phyloP scores from a whole-genome alignment of 2,797 vertebrate species.

The Neosilurus mollespiculum region DNA sequence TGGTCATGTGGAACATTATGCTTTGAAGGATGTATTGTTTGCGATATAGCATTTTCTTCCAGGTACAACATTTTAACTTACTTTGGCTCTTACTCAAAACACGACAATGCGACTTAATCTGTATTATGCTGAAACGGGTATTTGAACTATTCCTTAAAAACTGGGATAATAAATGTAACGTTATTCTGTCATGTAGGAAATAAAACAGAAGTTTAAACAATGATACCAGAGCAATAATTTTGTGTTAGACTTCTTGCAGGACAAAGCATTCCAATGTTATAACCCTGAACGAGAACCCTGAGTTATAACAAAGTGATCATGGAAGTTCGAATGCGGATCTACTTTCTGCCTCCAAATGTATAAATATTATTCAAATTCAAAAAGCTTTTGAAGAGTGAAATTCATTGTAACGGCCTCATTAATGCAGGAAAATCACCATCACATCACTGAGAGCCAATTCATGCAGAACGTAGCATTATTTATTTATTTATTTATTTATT shows the following conservation, averaged over 20 bases:
- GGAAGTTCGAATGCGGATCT: neutral
- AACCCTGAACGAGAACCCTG: neutral
- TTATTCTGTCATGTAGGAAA: neutral
- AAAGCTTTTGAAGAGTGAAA: neutral
- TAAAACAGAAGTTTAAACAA: neutral
- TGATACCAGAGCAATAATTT: neutral
- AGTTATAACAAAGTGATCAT: neutral
- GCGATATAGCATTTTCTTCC: too few species aligned
- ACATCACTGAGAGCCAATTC: neutral
- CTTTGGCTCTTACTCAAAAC: too few species aligned
- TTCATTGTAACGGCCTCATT: neutral
- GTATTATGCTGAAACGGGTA: too few species aligned
- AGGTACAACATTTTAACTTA: too few species aligned
- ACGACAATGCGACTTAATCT: too few species aligned
- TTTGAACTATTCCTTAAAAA: neutral
- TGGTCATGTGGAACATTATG: too few species aligned
- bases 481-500: neutral
- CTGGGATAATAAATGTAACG: neutral
- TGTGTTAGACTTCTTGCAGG: neutral
- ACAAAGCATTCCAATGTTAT: neutral
- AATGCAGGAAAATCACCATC: constrained; percentile 57
- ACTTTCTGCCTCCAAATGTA: neutral
- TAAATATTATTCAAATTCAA: neutral
- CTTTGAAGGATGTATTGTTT: too few species aligned
- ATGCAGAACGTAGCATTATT: neutral